Evolutionary conservation across 2,797 vertebrate species (phyloP), one percentile per base, ranked within the genome.

Genomic region (Benthosema pterotum): DNA sequence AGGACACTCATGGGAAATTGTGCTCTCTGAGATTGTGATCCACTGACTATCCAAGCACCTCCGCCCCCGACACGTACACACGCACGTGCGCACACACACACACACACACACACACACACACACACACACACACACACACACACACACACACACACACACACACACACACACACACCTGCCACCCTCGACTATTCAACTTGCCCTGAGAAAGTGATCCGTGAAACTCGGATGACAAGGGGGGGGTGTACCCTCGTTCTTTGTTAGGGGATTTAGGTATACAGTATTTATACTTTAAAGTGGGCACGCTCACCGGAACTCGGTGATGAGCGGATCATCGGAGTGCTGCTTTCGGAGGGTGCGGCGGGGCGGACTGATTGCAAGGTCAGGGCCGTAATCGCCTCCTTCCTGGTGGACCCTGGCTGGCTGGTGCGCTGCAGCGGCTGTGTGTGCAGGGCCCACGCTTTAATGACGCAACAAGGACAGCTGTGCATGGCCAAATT

Each of bases 1-100:
- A 86, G 82, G 78, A 77, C 68, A 75, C 88, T 89, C 86, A 84
- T 85, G 87, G 86, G 89, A 91, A 91, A 88, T 83, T 78, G 75
- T 60, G 68, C 83, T 83, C 75, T 61, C 42, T 80, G 75, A 52
- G 46, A 72, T 75, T 63, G 68, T 66, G 80, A 86, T 79, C 79
- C 69, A 76, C 63, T 78, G 60, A 73, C 79, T 74, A 58, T 71
- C 62, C 5, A 8, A 9, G 46, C 19, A n/a, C 45, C 32, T 25
- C 19, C 60, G 57, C 67, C 65, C 67, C 74, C 63, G 68, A 63
- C 79, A 77, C 67, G 55, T 70, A 72, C 85, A 74, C 80, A 77
- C 67, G 55, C 71, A 72, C 85, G 72, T 68, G 55, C 75, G 68
- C 73, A 72, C 73, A 65, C 74, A 61, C 79, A 77, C 67, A 57